Evolutionary conservation across 2,113 vertebrate species (phyloP), one percentile per base, ranked within the genome.

Genomic region (Entelurus aequoreus): DNA sequence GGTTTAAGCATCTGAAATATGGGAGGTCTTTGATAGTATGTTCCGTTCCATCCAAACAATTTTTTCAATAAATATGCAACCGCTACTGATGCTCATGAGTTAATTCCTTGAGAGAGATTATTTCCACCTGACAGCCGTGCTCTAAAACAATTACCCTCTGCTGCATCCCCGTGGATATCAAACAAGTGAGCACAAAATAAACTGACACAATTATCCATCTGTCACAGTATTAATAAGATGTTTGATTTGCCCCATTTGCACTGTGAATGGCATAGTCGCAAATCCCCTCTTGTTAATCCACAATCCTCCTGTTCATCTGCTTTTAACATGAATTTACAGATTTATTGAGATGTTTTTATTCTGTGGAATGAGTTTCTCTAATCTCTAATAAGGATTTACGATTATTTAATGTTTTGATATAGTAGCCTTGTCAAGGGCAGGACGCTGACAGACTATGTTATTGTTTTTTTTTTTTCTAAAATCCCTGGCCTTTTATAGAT

Each of bases 241-340:
- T 88, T 83, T 88, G 86, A 90, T 90, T 90, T 80, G 71, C 74
- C 78, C 79, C 66, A 54, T 84, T 81, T 81, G 69, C 78, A 75
- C 67, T 75, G 74, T 77, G 77, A 85, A 68, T 80, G 85, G 83
- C 77, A 74, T 60, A 74, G 80, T 71, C 66, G 79, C 78, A 87
- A 87, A 90, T 89, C 88, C 84, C 77, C 61, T 71, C 71, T 74
- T 36, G 68, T 78, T 89, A 89, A 89, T 88, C 89, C 84, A 57
- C 74, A 81, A 86, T 88, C 86, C 80, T 78, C 86, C 81, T 83
- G 85, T 88, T 88, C 73, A 79, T 88, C 88, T 87, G 85, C 81
- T 87, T 82, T 75, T 71, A 57, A 77, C 82, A 75, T 65, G 74
- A 86, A 84, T 88, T 86, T 77, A 80, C 81, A 84, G 76, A 86